Base-by-base conservation (phyloP, 2,888 invertebrate species). In the Dicyrtoma fusca region DNA sequence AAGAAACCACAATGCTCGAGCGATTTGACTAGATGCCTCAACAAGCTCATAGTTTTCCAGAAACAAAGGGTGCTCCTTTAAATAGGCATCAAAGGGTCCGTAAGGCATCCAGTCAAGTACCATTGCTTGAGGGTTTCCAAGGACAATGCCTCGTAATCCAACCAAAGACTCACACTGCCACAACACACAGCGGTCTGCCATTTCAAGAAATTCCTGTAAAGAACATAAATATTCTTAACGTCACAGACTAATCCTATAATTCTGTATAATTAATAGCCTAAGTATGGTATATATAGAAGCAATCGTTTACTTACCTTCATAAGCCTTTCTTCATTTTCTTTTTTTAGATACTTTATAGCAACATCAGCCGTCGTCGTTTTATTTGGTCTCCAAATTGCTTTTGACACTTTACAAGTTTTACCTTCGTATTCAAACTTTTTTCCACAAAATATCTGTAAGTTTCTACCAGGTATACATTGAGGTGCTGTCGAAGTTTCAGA, bases 1-100 rank as follows among this genome's bases (percentile, higher is more conserved):
- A 84, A 95, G 85, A 84, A 94, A 92, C 89, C 92, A 94, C 26
- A 95, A 85, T 11, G 94, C 95, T 42, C 91, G 90, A 1, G 94
- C 93, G 68, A 95, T 83, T 69, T 90, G 90, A 34, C 91, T 90
- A 11, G 92, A 88, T 55, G 93, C 91, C 83, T 94, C 93, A 78
- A 94, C 88, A 77, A 95, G 85, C 82, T 94, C 92, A 0, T 91
- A 87, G 72, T 81, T 79, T 72, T 82, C 81, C 5, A 83, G 72
- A 17, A 76, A 76, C 6, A 76, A 69, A 26, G 82, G 82, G 63
- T 81, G 76, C 51, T 79, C 76, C 61, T 72, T 75, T 17, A 84
- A 85, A 83, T 91, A 92, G 61, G 85, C 86, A 82, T 94, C 92
- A 14, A 95, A 86, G 0, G 92, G 89, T 57, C 95, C 95, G 47